Base-by-base conservation (phyloP, 2,113 vertebrate species). In the Ancistrus triradiatus region DNA sequence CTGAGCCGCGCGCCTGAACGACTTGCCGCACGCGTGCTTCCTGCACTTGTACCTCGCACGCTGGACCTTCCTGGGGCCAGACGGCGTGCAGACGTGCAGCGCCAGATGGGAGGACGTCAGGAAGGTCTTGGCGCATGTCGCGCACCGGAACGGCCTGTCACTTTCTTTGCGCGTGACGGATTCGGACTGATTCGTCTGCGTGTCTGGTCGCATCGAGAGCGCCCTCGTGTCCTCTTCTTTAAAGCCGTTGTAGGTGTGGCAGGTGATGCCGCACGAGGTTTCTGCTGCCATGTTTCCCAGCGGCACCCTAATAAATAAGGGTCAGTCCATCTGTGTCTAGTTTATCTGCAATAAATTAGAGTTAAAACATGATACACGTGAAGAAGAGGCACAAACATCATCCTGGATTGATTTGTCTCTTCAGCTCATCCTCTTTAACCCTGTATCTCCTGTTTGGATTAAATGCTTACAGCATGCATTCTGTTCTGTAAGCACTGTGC, bases 1-100 rank as follows among this genome's bases (percentile, higher is more conserved):
- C 68, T 89, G 87, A 10, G 86, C 77, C 1, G 85, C 59, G 81
- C 87, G 83, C n/a, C 80, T 69, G 69, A 90, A 90, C 50, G 74
- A 76, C 72, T 89, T 88, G 8, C 78, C 80, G 13, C 88, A 90
- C 10, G 70, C 72, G 4, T 47, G 58, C 13, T 60, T 60, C 13
- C 58, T 46, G 58, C 58, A 60, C 27, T 28, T 47, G 58, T 60
- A 60, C 27, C 18, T 47, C 58, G 50, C 73, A 7, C 87, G 88
- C 48, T 70, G 79, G 63, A 82, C 83, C 63, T 80, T 83, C 63
- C 78, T 74, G 68, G 86, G 85, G 15, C 84, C 81, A 40, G 51
- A 76, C 74, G 85, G 86, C 0, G 84, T 81, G 65, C 81, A 61
- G 1, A 86, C 68, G 75, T 90, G 88, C 11, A 88, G 74, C 3